Base-by-base conservation (phyloP, 30 jellyfish, hydroid and myxozoan genomes). In the Cassiopea andromeda region DNA sequence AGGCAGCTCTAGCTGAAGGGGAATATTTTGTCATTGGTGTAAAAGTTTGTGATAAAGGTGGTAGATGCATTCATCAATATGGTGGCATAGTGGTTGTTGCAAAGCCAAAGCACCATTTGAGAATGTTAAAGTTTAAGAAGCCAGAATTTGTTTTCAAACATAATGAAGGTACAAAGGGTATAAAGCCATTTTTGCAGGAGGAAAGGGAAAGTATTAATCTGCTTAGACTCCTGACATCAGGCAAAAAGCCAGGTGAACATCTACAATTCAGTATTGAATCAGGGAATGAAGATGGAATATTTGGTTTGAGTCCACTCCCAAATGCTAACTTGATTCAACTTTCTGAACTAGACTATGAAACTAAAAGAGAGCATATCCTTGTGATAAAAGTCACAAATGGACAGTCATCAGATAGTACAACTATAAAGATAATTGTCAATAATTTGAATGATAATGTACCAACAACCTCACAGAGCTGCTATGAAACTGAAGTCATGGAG, bases 401-500 rank as follows among this genome's bases (percentile, higher is more conserved):
- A n/a, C 48, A 60, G 18, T 27, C 88, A 15, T 58, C 89, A 44
- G 97, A 97, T 14, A 59, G 46, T 16, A 71, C 91, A 12, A 75
- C 73, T 17, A 49, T 96, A 9, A 71, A 80, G 27, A 75, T 96
- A 54, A 17, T 49, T 66, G 96, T 92, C 59, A 82, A 15, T 5
- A 97, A 92, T 82, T 72, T 79, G 66, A 96, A 92, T 82, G 99
- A 96, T 77, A 96, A 96, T 69, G 67, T 83, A n/a, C 97, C 95
- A 47, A 87, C 91, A 54, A 97, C 97, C 1, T 96, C 99, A 16
- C 99, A 96, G 75, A 78, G 98, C 60, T 96, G 98, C 75, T 96
- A 85, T 69, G 97, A 92, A 46, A 95, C 98, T 16, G 89, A 89
- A 68, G 90, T 85, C 18, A 58, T 69, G 60, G 99, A 96, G 74